Evolutionary conservation across 1,140 invertebrate genomes (phyloP), one percentile per base, ranked within the genome.

Genomic region (Drosophila pseudoananassae): DNA sequence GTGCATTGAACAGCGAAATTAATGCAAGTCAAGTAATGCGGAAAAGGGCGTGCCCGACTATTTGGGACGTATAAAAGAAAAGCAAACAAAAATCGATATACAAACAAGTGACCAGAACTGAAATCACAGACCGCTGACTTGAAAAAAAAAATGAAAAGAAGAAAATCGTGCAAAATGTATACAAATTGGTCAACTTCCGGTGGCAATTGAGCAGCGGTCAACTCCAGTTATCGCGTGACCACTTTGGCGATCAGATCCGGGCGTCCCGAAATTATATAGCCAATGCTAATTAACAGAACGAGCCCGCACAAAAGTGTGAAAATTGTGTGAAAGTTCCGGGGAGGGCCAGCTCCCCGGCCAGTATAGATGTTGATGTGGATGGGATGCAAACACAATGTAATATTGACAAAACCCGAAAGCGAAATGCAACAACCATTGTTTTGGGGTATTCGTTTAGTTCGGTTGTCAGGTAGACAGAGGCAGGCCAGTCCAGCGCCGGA

Each of bases 1-100:
- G 81, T 85, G 78, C 81, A 85, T 75, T 85, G 81, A 85, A 85
- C 78, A 87, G 81, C 81, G 51, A 85, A 87, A 87, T 85, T 78
- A 83, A 78, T 82, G 79, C 79, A 82, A 83, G 75, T 66, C 79
- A 74, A 83, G 75, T 78, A 85, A 85, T 87, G 78, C 81, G 81
- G 81, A 85, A 85, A 85, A 85, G 82, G 81, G 81, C 82, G 81
- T 82, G 58, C 49, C 58, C 51, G 50, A 64, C 61, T 78, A 78
- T 83, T 83, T 78, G 45, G 75, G 64, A 75, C 79, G 76, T 49
- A 66, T 71, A 60, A 81, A 59, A 54, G 53, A 79, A 57, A 52
- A 9, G 17, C 17, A 20, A 46, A 46, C 15, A 46, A 66, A 60
- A 68, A 71, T 71, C 76, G 65, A 63, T 60, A 45, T 14, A 20